Conservation (phyloP, 1,140 invertebrate species). For the Anastatus disparis region DNA sequence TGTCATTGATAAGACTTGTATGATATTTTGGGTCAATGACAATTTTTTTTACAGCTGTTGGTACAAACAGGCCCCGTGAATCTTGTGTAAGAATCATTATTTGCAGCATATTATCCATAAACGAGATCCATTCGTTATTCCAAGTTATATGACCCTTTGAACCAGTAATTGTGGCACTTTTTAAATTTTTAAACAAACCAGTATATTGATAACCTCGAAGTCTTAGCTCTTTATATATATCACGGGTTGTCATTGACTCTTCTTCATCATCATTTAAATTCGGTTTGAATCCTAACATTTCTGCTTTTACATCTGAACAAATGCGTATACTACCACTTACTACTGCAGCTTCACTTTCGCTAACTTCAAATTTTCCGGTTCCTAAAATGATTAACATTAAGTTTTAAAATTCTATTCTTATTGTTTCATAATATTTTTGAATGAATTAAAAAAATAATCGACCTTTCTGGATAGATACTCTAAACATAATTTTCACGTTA, state of each 20-base stretch:
- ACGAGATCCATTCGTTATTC: conserved; percentile 91
- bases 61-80: conserved; percentile 80
- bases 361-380: conserved; percentile 68
- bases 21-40: conserved; percentile 81
- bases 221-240: conserved; percentile 92
- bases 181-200: conserved; percentile 77
- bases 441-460: conserved; percentile 47
- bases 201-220: conserved; percentile 93
- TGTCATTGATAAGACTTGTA: conserved; percentile 60
- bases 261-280: conserved; percentile 51
- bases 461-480: conserved; percentile 81
- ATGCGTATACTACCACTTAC: conserved; percentile 79
- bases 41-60: conserved; percentile 84
- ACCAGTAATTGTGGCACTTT: conserved; percentile 66
- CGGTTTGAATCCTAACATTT: conserved; percentile 24
- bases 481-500: conserved; percentile 76
- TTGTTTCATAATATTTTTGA: no score
- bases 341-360: conserved; percentile 80
- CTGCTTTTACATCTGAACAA: conserved; percentile 61
- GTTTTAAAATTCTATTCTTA: no score
- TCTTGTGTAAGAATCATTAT: conserved; percentile 82
- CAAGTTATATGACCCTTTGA: conserved; percentile 71
- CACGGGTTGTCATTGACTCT: conserved; percentile 70
- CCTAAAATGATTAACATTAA: conserved; percentile 57
- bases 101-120: conserved; percentile 96